phyloP scores from a whole-genome alignment of 2,113 vertebrate genomes.

The Silurus meridionalis region DNA sequence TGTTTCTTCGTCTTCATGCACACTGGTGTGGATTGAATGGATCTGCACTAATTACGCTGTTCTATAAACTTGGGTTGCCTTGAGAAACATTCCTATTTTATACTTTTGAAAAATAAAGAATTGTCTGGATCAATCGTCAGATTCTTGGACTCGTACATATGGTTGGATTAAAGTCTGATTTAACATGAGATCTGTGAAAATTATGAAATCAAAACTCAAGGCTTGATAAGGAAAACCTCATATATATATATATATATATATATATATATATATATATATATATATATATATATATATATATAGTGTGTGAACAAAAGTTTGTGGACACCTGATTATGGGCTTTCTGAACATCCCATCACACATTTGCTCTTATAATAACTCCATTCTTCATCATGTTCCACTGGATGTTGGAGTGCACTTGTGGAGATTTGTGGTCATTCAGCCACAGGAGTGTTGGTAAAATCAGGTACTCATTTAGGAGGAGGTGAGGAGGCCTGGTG shows the following conservation, averaged over 20 bases:
- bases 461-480: too few relatives aligned
- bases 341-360: too few relatives aligned
- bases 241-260: not conserved
- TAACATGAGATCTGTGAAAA: not conserved
- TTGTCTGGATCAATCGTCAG: not conserved
- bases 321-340: too few relatives aligned
- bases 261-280: too few relatives aligned
- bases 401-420: too few relatives aligned
- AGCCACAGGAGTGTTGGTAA: too few relatives aligned
- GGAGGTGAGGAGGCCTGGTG: too few relatives aligned
- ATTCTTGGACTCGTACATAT: not conserved
- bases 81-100: slow-evolving; percentile 20
- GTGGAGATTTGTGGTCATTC: too few relatives aligned
- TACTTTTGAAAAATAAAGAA: not conserved
- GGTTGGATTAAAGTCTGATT: not conserved
- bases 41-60: slow-evolving; percentile 15
- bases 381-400: too few relatives aligned
- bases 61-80: slow-evolving; percentile 26
- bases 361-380: too few relatives aligned
- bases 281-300: too few relatives aligned
- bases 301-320: too few relatives aligned
- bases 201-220: not conserved
- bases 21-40: slow-evolving; percentile 23
- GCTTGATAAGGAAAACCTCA: not conserved
- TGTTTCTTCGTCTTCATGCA: slow-evolving; percentile 10